Evolutionary conservation across 2,113 vertebrate species (phyloP).

Genomic region (Nibea albiflora): DNA sequence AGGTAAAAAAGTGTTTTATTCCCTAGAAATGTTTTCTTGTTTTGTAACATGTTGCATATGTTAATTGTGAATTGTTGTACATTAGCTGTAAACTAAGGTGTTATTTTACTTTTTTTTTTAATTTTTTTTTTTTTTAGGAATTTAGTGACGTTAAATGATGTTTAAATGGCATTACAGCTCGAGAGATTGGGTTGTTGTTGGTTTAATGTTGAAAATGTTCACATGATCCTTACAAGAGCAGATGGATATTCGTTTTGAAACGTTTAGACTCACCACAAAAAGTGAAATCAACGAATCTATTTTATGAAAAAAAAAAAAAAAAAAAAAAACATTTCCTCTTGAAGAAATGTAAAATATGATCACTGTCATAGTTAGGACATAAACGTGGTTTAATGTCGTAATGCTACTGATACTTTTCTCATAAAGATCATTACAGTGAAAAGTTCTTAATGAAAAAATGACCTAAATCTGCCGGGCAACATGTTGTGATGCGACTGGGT

Average conservation of each 20-base stretch:
- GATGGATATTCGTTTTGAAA: neutral
- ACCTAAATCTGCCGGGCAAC: neutral
- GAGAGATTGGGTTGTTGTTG: neutral
- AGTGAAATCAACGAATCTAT: neutral
- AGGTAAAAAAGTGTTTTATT: conserved; percentile 68
- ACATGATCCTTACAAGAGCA: neutral
- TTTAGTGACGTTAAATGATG: conserved; percentile 12
- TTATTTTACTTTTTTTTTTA: neutral
- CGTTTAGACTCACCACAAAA: neutral
- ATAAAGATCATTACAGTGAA: neutral
- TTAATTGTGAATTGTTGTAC: neutral
- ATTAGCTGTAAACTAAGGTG: neutral
- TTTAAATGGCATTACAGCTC: neutral
- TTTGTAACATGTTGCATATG: neutral
- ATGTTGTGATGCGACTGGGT: neutral
- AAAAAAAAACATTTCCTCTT: neutral
- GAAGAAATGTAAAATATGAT: neutral
- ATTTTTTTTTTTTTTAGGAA: neutral
- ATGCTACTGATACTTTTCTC: neutral
- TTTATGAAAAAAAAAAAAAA: neutral
- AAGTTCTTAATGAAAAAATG: neutral
- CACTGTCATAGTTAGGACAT: neutral
- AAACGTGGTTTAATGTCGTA: neutral
- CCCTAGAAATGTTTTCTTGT: neutral
- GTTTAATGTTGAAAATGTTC: neutral